Base-by-base conservation (phyloP, 1,140 invertebrate species). In the Triops longicaudatus region DNA sequence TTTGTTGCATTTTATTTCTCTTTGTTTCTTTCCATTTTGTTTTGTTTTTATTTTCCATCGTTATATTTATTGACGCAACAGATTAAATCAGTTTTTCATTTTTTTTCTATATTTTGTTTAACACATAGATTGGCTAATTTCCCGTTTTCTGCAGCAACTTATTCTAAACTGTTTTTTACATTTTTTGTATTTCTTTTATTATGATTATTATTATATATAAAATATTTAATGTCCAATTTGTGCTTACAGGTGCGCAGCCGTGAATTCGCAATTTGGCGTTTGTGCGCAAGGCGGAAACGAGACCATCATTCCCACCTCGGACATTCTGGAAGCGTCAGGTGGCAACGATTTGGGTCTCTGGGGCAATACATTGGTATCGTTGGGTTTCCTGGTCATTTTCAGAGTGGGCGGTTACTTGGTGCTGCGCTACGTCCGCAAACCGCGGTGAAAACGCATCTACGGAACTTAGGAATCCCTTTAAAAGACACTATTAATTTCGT, bases 381-480 rank as follows among this genome's bases (percentile, higher is more conserved):
- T 93, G 75, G 86, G 87, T 77, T 93, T 92, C 84, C 86, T 93
- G 73, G 81, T 92, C 77, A 86, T 91, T 73, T 93, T 93, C 84
- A 87, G 92, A 79, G 83, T 89, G 31, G 85, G 92, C 71, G 92
- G 92, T 73, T 93, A 93, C 82, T 83, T 91, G 75, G 91, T 93
- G 72, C 84, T 93, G 79, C 87, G 92, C 78, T 92, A 89, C 82
- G 86, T 91, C 81, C 88, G 91, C 79, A 88, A 89, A 80, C 89
- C 89, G 1, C 72, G 77, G 42, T 78, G 75, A 74, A 26, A 26
- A 9, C 27, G 22, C 3, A 12, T 6, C 14, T 7, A 1, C 7
- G 12, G 12, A 17, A 77, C 72, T 26, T 28, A 27, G 26, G 27
- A 27, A n/a, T n/a, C n/a, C n/a, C n/a, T n/a, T n/a, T n/a, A n/a